Percentiles rank a stretch among this genome's conserved stretches.
Conservation (phyloP, 2,888 invertebrate species). For the Melanostoma mellinum region DNA sequence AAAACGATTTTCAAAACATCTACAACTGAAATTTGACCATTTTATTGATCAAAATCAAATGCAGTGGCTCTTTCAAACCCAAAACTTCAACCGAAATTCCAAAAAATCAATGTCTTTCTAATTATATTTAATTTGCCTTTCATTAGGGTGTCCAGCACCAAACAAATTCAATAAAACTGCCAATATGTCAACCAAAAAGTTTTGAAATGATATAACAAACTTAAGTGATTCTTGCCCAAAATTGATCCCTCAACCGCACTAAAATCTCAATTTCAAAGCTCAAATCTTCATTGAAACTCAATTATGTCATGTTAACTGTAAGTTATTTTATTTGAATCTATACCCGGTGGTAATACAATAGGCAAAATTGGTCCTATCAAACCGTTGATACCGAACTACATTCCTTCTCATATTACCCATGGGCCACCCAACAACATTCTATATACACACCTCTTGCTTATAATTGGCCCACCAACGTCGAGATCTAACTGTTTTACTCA, state of each 20-base stretch:
- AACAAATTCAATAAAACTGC: no score
- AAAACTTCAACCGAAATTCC: no score
- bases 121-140: no score
- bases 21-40: no score
- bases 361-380: conserved; percentile 17
- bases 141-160: no score
- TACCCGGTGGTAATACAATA: neutral
- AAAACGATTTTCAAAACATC: no score
- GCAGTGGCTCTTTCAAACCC: no score
- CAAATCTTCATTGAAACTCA: neutral
- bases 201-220: no score
- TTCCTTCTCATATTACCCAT: conserved; percentile 43
- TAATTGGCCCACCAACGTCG: conserved; percentile 39
- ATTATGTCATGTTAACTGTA: neutral
- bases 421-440: conserved; percentile 4
- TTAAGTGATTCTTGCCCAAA: no score
- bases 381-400: conserved; percentile 12
- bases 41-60: no score
- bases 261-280: neutral
- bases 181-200: no score
- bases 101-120: no score
- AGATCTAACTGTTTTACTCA: conserved; percentile 7
- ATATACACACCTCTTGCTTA: conserved; percentile 10
- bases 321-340: conserved; percentile 1
- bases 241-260: neutral